A percentile compares a stretch with the other conserved stretches of the same genome.
Evolutionary conservation across 2,797 vertebrate genomes (phyloP).

Genomic region (Mormyrus hasselquistii): DNA sequence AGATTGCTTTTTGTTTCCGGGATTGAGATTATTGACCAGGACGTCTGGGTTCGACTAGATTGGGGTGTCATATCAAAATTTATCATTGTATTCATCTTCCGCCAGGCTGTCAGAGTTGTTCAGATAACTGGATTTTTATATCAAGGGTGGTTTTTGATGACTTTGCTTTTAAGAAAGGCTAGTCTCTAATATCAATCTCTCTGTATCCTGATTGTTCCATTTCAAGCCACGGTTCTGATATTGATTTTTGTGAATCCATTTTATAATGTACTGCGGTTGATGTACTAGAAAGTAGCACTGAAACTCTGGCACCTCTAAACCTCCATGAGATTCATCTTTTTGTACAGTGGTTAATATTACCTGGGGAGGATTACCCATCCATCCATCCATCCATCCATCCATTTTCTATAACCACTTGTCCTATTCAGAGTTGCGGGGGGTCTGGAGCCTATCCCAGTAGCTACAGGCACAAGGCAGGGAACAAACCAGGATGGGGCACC

Average conservation of each 20-base stretch:
- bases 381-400: neutral
- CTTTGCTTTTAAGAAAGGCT: neutral
- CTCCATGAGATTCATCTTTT: neutral
- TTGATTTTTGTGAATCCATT: neutral
- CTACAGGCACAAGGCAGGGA: neutral
- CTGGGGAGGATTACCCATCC: neutral
- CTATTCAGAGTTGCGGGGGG: neutral
- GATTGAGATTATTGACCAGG: neutral
- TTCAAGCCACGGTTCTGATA: neutral
- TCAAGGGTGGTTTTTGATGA: neutral
- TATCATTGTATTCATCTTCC: neutral
- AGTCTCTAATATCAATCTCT: neutral
- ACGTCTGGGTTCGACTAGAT: neutral
- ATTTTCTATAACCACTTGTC: neutral
- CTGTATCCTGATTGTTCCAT: neutral
- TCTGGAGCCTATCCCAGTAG: neutral
- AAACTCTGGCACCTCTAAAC: neutral
- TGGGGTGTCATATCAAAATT: neutral
- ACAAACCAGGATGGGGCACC: neutral
- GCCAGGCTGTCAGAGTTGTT: neutral
- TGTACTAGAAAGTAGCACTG: neutral
- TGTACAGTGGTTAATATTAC: neutral
- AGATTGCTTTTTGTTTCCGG: neutral
- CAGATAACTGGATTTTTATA: neutral
- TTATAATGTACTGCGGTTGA: neutral